These are phyloP conservation scores for Pectinophora gossypiella DNA, from an alignment of 1,140 invertebrate species.

Conservation along the genomic window DNA sequence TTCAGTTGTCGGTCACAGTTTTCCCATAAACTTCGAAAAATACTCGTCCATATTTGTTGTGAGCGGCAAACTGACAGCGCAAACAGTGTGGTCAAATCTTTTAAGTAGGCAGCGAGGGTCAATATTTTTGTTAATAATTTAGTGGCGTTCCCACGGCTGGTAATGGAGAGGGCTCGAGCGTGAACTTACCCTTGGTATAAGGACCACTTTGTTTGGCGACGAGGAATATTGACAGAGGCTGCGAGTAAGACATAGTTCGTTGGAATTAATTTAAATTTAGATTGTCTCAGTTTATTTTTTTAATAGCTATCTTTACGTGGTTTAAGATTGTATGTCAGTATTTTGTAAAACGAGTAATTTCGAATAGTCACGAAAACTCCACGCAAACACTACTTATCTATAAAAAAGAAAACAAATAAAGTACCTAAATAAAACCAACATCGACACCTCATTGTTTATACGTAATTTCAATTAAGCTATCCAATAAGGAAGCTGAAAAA, in stretches of 20 bases:
- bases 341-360: neutral
- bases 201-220: neutral
- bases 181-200: neutral
- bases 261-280: neutral
- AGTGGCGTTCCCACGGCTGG: neutral
- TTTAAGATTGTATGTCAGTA: neutral
- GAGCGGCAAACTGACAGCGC: constrained; percentile 4
- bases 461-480: neutral
- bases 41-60: constrained; percentile 4
- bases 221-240: neutral
- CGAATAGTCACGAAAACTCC: too few relatives aligned
- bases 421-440: neutral
- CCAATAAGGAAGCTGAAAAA: neutral
- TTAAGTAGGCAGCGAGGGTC: constrained; percentile 5
- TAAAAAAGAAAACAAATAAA: too few relatives aligned
- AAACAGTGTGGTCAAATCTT: constrained; percentile 3
- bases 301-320: neutral
- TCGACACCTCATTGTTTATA: neutral
- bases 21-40: constrained; percentile 7
- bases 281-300: neutral
- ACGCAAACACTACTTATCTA: too few relatives aligned
- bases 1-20: neutral
- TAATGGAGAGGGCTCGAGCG: neutral
- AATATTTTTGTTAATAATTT: constrained; percentile 9
- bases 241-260: neutral